Evolutionary conservation across 2,113 vertebrate species (phyloP).

Genomic region (Aix galericulata): DNA sequence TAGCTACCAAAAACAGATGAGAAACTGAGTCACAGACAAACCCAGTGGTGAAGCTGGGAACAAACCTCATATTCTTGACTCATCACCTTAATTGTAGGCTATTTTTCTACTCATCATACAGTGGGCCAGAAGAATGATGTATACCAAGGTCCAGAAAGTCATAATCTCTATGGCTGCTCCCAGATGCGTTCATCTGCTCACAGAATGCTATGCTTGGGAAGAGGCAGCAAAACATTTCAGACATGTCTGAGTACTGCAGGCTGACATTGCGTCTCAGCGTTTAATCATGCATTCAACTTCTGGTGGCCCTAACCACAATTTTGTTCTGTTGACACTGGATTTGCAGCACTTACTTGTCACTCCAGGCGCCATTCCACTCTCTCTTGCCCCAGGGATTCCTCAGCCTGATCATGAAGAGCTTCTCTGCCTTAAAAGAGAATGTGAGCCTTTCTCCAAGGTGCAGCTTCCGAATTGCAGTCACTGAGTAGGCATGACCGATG

Average conservation of each 20-base stretch:
- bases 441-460: constrained; percentile 82
- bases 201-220: neutral
- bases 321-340: neutral
- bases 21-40: neutral
- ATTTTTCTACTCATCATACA: neutral
- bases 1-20: neutral
- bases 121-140: neutral
- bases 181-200: neutral
- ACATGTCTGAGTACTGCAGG: neutral
- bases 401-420: constrained; percentile 89
- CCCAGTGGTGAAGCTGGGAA: neutral
- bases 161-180: neutral
- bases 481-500: constrained; percentile 89
- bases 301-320: neutral
- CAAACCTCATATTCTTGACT: neutral
- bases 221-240: neutral
- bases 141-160: neutral
- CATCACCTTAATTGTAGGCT: neutral
- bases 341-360: constrained; percentile 83
- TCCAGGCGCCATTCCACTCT: constrained; percentile 94
- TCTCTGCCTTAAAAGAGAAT: constrained; percentile 83
- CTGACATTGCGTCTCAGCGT: rapidly evolving
- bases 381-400: constrained; percentile 93
- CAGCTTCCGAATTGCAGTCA: constrained; percentile 86
- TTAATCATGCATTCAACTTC: neutral